Percentiles rank a stretch among this genome's conserved stretches.
phyloP scores from a whole-genome alignment of 2,113 vertebrate genomes.

The Tursiops truncatus region DNA sequence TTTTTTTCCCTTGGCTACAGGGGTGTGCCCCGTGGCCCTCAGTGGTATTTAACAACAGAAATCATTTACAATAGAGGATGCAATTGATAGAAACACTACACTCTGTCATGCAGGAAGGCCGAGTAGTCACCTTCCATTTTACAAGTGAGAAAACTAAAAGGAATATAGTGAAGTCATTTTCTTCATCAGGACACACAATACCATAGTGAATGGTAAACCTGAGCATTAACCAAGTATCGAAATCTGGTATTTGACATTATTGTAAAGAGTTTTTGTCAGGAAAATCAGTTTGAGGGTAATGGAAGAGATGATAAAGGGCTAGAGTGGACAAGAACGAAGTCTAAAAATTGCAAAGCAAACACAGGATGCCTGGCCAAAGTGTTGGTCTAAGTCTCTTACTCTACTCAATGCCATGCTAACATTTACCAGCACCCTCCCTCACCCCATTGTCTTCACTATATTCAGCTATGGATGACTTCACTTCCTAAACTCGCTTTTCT shows the following conservation, averaged over 20 bases:
- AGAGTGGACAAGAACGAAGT: background rate
- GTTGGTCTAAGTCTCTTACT: background rate
- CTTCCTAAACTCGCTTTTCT: background rate
- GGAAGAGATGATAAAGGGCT: background rate
- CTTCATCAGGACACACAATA: background rate
- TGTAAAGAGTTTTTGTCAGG: background rate
- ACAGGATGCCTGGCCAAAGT: background rate
- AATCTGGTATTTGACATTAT: background rate
- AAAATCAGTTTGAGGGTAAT: background rate
- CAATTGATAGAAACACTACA: background rate
- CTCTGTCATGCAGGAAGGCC: background rate
- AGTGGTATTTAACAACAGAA: background rate
- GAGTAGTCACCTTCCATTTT: background rate
- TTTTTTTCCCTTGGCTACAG: background rate
- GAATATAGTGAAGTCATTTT: background rate
- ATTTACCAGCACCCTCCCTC: background rate
- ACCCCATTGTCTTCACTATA: background rate
- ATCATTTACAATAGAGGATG: background rate
- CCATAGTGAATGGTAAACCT: background rate
- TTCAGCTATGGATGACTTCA: background rate
- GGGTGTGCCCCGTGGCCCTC: background rate
- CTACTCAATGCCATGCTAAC: background rate
- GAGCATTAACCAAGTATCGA: background rate
- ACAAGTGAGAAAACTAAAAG: background rate
- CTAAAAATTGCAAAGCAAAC: background rate